Evolutionary conservation across 2,113 vertebrate species (phyloP).

Genomic region (Cavia porcellus): DNA sequence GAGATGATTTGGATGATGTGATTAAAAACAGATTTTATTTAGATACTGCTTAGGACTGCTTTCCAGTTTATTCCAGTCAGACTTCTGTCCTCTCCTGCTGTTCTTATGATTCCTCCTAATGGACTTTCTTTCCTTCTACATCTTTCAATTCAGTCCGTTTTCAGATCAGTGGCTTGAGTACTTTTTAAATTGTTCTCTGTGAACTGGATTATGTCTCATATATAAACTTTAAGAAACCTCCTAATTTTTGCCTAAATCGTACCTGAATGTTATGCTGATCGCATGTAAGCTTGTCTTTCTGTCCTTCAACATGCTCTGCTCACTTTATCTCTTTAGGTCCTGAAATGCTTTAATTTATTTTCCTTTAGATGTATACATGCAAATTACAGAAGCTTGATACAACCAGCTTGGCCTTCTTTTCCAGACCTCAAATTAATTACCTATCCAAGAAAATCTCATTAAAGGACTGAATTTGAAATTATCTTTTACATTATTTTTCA

Average conservation of each 20-base stretch:
- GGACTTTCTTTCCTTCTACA: too few species aligned
- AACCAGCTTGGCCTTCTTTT: neutral
- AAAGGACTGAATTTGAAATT: neutral
- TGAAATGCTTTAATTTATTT: neutral
- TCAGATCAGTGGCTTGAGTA: neutral
- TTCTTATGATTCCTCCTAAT: too few species aligned
- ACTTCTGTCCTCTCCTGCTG: fast-evolving
- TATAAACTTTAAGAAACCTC: neutral
- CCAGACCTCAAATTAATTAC: neutral
- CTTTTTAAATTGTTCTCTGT: neutral
- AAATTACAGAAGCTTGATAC: neutral
- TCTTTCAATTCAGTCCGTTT: neutral
- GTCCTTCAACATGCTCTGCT: neutral
- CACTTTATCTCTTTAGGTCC: neutral
- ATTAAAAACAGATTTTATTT: neutral
- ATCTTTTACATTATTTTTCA: neutral
- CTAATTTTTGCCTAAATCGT: neutral
- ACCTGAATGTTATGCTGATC: neutral
- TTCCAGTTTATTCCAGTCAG: neutral
- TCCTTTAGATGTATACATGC: neutral
- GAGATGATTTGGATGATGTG: neutral
- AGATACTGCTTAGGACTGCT: fast-evolving
- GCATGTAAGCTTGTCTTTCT: neutral
- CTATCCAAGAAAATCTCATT: neutral
- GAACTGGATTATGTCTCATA: neutral